Percentiles rank a stretch among this genome's conserved stretches.
These are phyloP conservation scores for Tarsius wallacei DNA, from an alignment of 2,797 vertebrate genomes.

Conservation along the genomic window DNA sequence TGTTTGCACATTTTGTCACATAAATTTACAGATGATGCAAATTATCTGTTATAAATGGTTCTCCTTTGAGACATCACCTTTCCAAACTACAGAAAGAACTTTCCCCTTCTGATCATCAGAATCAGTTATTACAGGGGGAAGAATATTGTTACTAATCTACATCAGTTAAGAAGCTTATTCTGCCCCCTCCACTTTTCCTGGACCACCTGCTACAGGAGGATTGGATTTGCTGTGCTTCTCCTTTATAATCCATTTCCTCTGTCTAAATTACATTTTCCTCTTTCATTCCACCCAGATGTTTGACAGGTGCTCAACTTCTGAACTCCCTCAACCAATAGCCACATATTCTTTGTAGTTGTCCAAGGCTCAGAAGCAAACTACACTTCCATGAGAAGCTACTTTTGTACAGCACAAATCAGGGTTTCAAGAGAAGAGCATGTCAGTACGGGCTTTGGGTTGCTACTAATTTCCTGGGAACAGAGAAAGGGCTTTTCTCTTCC, in stretches of 20 bases:
- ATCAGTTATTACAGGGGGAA: constrained; percentile 68
- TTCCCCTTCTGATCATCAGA: constrained; percentile 70
- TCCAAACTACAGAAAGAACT: constrained; percentile 56
- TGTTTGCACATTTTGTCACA: constrained; percentile 28
- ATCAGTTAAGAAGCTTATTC: constrained; percentile 83
- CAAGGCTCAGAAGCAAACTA: background rate
- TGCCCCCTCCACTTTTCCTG: constrained; percentile 64
- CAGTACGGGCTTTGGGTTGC: background rate
- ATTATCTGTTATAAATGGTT: background rate
- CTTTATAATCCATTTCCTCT: constrained; percentile 84
- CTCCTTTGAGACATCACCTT: constrained; percentile 13
- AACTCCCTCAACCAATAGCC: background rate
- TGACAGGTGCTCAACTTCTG: constrained; percentile 63
- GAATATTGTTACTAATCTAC: constrained; percentile 75
- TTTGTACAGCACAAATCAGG: background rate
- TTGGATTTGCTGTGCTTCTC: constrained; percentile 77
- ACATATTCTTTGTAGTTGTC: background rate
- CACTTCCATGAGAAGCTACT: background rate
- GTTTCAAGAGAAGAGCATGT: background rate
- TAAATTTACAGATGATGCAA: constrained; percentile 24
- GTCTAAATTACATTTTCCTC: constrained; percentile 67
- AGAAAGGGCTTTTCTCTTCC: background rate
- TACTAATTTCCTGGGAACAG: background rate
- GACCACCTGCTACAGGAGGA: constrained; percentile 73
- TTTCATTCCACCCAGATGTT: constrained; percentile 70